phyloP scores from a whole-genome alignment of 2,797 vertebrate species.

The Lagocephalus sceleratus region DNA sequence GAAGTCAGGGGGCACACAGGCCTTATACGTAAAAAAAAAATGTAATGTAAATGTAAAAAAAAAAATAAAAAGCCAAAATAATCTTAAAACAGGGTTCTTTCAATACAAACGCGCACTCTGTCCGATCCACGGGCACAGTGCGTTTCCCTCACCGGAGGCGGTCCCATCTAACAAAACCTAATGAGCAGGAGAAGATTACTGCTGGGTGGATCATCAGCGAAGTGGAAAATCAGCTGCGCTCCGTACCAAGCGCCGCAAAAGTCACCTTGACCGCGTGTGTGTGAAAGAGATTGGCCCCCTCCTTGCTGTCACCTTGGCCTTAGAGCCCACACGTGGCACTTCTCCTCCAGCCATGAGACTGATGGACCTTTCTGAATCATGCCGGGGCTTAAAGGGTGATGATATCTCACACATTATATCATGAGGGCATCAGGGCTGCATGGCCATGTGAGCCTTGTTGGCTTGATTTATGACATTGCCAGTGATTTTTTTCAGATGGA shows the following conservation, averaged over 20 bases:
- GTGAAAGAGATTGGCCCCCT: conserved; percentile 7
- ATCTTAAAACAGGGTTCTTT: neutral
- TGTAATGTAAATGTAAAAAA: no score
- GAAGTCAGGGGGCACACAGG: no score
- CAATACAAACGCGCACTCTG: conserved; percentile 16
- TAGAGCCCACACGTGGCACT: conserved; percentile 20
- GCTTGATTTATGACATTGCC: conserved; percentile 50
- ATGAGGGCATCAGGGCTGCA: conserved; percentile 32
- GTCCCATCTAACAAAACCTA: conserved; percentile 30
- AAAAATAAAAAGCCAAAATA: no score
- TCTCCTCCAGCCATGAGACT: conserved; percentile 15
- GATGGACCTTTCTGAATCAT: conserved; percentile 30
- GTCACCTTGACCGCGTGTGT: conserved; percentile 47
- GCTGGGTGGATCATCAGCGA: conserved; percentile 21
- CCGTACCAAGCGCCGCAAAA: conserved; percentile 16
- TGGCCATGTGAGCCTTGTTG: conserved; percentile 47
- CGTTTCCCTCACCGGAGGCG: conserved; percentile 10
- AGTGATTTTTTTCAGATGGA: conserved; percentile 45
- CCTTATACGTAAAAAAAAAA: no score
- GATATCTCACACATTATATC: conserved; percentile 46
- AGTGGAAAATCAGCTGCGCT: conserved; percentile 29
- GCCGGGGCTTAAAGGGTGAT: conserved; percentile 36
- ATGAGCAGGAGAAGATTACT: conserved; percentile 40
- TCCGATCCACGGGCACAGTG: neutral
- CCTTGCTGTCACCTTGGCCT: conserved; percentile 41